Evolutionary conservation across 2,113 vertebrate species (phyloP).

Genomic region (Vicugna pacos): DNA sequence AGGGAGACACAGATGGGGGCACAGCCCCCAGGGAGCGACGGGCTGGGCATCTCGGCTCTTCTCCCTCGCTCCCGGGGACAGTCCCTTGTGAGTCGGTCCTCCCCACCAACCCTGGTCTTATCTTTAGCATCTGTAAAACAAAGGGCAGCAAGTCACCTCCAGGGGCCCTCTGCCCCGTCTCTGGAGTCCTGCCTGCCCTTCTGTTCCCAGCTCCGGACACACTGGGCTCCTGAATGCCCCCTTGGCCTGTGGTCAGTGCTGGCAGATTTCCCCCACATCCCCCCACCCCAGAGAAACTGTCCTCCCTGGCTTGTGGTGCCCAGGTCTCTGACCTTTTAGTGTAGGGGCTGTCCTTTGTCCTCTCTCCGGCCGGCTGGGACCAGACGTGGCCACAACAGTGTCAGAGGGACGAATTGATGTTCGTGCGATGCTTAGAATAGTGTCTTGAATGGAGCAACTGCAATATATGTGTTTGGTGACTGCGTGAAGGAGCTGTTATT

Average conservation of each 20-base stretch:
- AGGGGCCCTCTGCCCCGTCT: not conserved
- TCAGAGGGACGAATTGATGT: too few relatives aligned
- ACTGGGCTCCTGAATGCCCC: not conserved
- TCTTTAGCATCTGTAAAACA: not conserved
- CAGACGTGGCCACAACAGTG: not conserved
- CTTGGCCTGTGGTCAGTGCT: not conserved
- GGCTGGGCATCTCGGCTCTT: not conserved
- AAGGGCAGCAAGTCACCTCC: not conserved
- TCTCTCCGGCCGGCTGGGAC: too few relatives aligned
- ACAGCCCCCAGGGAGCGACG: not conserved
- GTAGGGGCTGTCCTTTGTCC: too few relatives aligned
- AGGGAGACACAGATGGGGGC: not conserved
- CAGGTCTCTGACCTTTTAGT: too few relatives aligned
- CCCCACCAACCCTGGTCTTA: rapidly evolving
- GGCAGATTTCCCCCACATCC: too few relatives aligned
- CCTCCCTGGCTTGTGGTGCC: too few relatives aligned
- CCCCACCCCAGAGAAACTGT: too few relatives aligned
- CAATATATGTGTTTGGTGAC: not conserved
- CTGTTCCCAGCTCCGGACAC: not conserved
- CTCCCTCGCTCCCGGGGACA: not conserved
- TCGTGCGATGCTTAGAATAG: too few relatives aligned
- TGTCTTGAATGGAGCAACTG: not conserved
- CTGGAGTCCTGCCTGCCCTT: not conserved
- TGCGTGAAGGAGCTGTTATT: not conserved
- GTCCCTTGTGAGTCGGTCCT: too few relatives aligned